A percentile compares a stretch with the other conserved stretches of the same genome.
Conservation (phyloP, 64 coral and sea anemone species). For the Acropora yongei region DNA sequence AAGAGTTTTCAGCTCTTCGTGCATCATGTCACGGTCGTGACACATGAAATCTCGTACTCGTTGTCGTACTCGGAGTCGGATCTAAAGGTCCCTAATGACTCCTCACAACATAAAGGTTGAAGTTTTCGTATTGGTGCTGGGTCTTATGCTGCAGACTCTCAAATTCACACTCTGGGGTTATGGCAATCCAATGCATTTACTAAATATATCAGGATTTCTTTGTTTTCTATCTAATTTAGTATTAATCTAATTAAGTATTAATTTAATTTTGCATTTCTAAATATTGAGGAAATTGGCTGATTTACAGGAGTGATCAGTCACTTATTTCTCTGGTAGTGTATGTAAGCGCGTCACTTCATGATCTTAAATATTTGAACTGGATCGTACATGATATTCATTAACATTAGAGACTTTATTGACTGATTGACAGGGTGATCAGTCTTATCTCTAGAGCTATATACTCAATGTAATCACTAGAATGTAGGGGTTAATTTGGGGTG, state of each 20-base stretch:
- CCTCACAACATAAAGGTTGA: conserved; percentile 17
- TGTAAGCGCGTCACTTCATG: background rate
- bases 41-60: too few relatives aligned
- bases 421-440: background rate
- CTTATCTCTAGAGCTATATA: background rate
- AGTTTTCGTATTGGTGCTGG: conserved; percentile 24
- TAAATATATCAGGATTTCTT: conserved; percentile 46
- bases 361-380: background rate
- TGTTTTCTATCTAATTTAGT: background rate
- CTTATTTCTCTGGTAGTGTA: background rate
- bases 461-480: too few relatives aligned
- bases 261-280: too few relatives aligned
- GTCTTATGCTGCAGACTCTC: conserved; percentile 20
- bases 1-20: too few relatives aligned
- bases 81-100: background rate
- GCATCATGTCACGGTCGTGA: too few relatives aligned
- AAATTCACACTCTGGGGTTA: conserved; percentile 23
- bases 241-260: too few relatives aligned
- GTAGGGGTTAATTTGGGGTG: background rate
- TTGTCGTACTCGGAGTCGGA: too few relatives aligned
- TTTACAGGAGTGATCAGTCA: background rate
- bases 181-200: conserved; percentile 58
- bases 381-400: background rate
- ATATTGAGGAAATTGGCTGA: background rate
- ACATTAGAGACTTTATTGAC: background rate